Percentiles rank a stretch among this genome's conserved stretches.
phyloP scores from a whole-genome alignment of 2,113 vertebrate species.

The Trinectes maculatus region DNA sequence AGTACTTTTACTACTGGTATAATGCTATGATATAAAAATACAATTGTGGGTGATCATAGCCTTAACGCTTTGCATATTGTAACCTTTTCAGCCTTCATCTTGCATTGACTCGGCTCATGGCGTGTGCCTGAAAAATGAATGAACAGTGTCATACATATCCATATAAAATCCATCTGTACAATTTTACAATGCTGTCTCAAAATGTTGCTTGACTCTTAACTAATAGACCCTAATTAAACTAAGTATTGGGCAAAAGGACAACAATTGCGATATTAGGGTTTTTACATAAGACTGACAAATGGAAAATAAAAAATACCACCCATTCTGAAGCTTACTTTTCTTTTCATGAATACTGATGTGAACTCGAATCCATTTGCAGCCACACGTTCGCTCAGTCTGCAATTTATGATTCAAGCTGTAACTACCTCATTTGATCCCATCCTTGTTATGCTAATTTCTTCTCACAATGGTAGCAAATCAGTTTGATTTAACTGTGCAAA shows the following conservation, averaged over 20 bases:
- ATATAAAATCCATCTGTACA: background rate
- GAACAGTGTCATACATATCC: conserved; percentile 10
- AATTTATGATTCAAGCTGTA: conserved; percentile 82
- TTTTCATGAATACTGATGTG: conserved; percentile 80
- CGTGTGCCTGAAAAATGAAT: conserved; percentile 26
- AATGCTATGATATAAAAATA: background rate
- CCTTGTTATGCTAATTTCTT: conserved; percentile 81
- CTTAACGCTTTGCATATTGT: conserved; percentile 28
- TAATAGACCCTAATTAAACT: conserved; percentile 32
- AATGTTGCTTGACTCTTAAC: conserved; percentile 1
- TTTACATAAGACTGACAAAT: conserved; percentile 61
- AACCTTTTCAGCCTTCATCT: conserved; percentile 37
- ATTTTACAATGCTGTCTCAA: conserved; percentile 8
- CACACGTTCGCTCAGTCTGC: conserved; percentile 76
- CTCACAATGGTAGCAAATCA: conserved; percentile 80
- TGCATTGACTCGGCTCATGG: conserved; percentile 20
- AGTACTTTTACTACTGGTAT: conserved; percentile 4
- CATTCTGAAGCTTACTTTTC: conserved; percentile 66
- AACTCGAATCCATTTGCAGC: conserved; percentile 78
- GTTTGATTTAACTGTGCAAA: conserved; percentile 82
- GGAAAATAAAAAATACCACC: conserved; percentile 43
- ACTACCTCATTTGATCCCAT: conserved; percentile 81
- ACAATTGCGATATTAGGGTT: conserved; percentile 54
- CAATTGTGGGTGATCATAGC: conserved; percentile 16
- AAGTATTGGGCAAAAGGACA: conserved; percentile 22